Evolutionary conservation across 2,797 vertebrate genomes (phyloP).

Genomic region (Anomalospiza imberbis): DNA sequence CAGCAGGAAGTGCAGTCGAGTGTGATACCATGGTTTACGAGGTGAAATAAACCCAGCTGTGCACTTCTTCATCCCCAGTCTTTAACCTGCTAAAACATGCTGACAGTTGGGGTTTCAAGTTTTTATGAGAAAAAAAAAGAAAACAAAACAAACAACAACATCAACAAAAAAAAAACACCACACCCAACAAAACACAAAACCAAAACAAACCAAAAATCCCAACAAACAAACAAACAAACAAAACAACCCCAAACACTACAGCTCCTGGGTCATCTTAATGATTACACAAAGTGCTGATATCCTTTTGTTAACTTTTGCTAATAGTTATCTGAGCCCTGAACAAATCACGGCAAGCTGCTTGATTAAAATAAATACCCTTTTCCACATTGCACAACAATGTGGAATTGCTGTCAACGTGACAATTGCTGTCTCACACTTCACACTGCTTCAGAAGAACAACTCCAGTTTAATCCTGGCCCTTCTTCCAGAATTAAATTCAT

Average conservation of each 20-base stretch:
- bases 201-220: neutral
- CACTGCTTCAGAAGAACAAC: neutral
- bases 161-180: neutral
- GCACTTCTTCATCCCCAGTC: neutral
- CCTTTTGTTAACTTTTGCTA: neutral
- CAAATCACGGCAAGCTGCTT: neutral
- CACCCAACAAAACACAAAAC: neutral
- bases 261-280: neutral
- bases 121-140: accelerated
- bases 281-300: neutral
- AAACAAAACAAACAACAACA: neutral
- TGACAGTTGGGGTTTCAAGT: neutral
- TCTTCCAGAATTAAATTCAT: neutral
- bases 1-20: neutral
- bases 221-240: too few species aligned
- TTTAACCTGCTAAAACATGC: neutral
- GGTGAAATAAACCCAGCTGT: neutral
- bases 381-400: neutral
- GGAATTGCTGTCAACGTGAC: neutral
- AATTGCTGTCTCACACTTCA: neutral
- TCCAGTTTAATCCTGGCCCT: neutral
- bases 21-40: neutral
- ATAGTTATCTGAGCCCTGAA: neutral
- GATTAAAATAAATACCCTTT: neutral
- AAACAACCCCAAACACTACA: neutral